phyloP scores from a whole-genome alignment of 1,140 invertebrate genomes.

The Drosophila triauraria region DNA sequence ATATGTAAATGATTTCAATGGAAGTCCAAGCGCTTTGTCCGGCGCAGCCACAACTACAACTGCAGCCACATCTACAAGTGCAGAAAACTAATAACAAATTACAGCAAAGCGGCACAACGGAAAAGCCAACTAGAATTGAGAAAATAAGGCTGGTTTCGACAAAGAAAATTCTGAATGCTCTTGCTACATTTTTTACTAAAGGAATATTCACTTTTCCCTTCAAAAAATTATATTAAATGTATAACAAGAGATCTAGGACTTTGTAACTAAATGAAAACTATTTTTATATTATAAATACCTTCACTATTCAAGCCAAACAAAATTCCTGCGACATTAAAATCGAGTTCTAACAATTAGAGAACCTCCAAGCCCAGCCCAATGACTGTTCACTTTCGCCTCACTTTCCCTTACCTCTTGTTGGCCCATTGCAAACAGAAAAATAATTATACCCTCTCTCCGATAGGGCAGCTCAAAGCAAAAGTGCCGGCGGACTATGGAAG shows the following conservation, averaged over 20 bases:
- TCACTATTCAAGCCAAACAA: not conserved
- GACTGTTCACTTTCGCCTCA: slow-evolving; percentile 29
- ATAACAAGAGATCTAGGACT: not conserved
- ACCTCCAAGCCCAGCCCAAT: slow-evolving; percentile 6
- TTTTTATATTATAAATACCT: not conserved
- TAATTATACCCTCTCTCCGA: slow-evolving; percentile 37
- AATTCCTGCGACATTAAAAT: too few relatives aligned
- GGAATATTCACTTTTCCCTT: not conserved
- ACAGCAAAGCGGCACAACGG: slow-evolving; percentile 58
- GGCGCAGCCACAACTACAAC: slow-evolving; percentile 9
- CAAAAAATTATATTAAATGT: not conserved
- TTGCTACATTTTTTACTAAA: not conserved
- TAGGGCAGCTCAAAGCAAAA: slow-evolving; percentile 25
- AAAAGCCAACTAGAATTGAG: slow-evolving; percentile 49
- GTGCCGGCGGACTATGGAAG: not conserved
- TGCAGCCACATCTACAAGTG: slow-evolving; percentile 38
- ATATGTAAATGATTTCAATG: slow-evolving; percentile 83
- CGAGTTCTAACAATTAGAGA: slow-evolving; percentile 1
- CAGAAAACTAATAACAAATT: slow-evolving; percentile 81
- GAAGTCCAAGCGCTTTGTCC: slow-evolving; percentile 55
- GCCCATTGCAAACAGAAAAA: slow-evolving; percentile 27
- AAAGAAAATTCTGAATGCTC: slow-evolving; percentile 5
- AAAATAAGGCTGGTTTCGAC: not conserved
- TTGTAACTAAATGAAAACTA: not conserved
- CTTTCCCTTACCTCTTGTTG: not conserved